Evolutionary conservation across 2,797 vertebrate genomes (phyloP), one percentile per base, ranked within the genome.

Genomic region (Galago senegalensis): DNA sequence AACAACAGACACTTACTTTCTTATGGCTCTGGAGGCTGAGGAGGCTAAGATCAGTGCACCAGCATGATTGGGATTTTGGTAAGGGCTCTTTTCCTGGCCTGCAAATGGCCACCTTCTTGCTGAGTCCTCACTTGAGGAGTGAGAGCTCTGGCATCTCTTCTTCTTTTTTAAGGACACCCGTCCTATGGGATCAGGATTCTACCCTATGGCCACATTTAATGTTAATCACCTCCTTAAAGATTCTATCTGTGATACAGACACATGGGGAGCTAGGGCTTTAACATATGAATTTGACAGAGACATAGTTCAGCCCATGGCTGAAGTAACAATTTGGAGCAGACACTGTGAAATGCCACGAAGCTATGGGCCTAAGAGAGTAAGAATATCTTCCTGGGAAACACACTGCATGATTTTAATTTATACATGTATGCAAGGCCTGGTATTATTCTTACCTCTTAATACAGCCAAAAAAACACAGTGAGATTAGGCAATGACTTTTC

Each of bases 401-500:
- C 7, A 53, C 5, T 40, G 3, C 46, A 37, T 79, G 31, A 60
- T 86, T 92, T 79, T 80, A 49, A 88, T 79, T 79, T 27, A 20
- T 31, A 67, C 49, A 69, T 83, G 43, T 2, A 1, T 80, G 8
- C n/a, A 79, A 67, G n/a, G 49, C 27, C 79, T 40, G 7, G 46
- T 83, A 4, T 61, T 87, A 67, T 72, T 49, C 49, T 80, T 67
- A 49, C 56, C n/a, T 75, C 46, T 83, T 84, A 21, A 11, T 31
- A 46, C 31, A 88, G 65, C 81, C 85, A 96, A 70, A 18, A 46
- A 97, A 95, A 92, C 58, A 92, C 0, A 56, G 43, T 0, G 25
- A 91, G 43, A 77, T 83, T 86, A 80, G 37, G 13, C 29, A 56
- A 83, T 53, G 40, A 75, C 63, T 40, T 60, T 23, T 90, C 58